Evolutionary conservation across 1,140 invertebrate genomes (phyloP), one percentile per base, ranked within the genome.

Genomic region (Phortica variegata): DNA sequence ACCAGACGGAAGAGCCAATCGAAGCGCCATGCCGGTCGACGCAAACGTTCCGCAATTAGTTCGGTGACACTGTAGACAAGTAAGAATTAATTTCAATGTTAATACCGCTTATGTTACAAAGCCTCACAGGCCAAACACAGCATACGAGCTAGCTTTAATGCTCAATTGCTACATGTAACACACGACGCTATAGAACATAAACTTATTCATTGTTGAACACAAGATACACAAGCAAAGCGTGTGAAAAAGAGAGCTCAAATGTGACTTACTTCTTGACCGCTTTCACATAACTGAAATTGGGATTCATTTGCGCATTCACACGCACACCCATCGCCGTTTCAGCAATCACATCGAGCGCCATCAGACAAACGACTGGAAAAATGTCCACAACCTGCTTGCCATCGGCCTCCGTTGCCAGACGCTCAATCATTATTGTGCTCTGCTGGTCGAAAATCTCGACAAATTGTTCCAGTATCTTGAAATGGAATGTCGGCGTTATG

Each of bases 401-500:
- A 49, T 73, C 71, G n/a, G 70, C 77, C 38, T 73, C 77, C 8
- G 76, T 71, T 36, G 85, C 76, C 31, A 83, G 65, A 26, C 76
- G 57, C 38, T 78, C 56, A 2, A 89, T 74, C 49, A 92, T 77
- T 15, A 83, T 78, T n/a, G 78, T 59, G 23, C 82, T 78, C 56
- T 89, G 84, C 45, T 83, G 79, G 59, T 89, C 84, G 65, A 92
- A 89, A 1, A 88, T 79, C 7, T 83, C 79, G 0, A 89, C 52
- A 68, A 91, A 92, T 52, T 87, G 79, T 42, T 90, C 83, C n/a
- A 92, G 75, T 42, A 93, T 90, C 61, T 87, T 85, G 63, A 91
- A 91, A 74, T 93, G 90, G 65, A 93, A 93, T 2, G 90, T 85
- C 3, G 90, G 90, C 0, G 90, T 92, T n/a, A 93, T 71, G 8